These are phyloP conservation scores for Cheirogaleus major DNA, from an alignment of 2,797 vertebrate genomes.

Conservation along the genomic window DNA sequence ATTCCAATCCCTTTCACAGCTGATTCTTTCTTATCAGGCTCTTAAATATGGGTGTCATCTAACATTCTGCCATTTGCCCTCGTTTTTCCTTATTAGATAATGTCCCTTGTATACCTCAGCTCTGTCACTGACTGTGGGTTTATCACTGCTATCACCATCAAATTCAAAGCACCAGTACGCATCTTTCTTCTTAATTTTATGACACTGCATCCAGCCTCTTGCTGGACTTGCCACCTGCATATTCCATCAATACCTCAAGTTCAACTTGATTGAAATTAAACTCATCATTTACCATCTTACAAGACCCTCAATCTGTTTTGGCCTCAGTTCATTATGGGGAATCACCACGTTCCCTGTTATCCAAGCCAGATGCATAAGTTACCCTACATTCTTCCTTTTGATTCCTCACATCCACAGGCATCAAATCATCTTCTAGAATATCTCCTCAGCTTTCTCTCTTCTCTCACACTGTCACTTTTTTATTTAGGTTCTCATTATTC, in stretches of 20 bases:
- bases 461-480: not conserved
- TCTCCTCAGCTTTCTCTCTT: not conserved
- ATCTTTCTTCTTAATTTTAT: not conserved
- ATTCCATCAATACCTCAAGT: not conserved
- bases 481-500: not conserved
- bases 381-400: not conserved
- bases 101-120: not conserved
- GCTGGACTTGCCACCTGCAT: not conserved
- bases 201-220: not conserved
- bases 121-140: not conserved
- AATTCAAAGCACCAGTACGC: not conserved
- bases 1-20: not conserved
- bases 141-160: not conserved
- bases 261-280: constrained; percentile 12
- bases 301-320: not conserved
- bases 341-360: not conserved
- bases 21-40: not conserved
- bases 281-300: not conserved
- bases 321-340: not conserved
- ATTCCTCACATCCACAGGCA: not conserved
- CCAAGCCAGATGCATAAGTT: not conserved
- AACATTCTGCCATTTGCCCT: not conserved
- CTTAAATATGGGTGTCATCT: not conserved
- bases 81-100: not conserved
- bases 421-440: not conserved